Evolutionary conservation across 2,113 vertebrate genomes (phyloP).

Genomic region (Lagopus muta): DNA sequence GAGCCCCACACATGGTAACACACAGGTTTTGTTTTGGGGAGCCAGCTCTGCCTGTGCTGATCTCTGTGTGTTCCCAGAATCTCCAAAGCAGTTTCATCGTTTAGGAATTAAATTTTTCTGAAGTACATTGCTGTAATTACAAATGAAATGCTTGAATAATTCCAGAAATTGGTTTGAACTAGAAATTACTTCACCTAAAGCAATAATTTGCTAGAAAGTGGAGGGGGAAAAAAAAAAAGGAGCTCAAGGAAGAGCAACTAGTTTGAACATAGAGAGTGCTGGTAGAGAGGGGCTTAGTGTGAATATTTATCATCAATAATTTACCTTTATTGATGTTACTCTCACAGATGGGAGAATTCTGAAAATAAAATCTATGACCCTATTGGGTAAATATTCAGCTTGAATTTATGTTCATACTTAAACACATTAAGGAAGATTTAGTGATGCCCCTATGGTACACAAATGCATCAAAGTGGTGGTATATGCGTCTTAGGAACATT

Average conservation of each 20-base stretch:
- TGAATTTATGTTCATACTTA: neutral
- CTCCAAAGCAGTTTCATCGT: neutral
- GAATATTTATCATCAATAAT: neutral
- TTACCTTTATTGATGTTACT: neutral
- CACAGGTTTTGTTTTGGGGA: neutral
- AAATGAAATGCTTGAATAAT: slow-evolving; percentile 34
- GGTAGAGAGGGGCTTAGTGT: neutral
- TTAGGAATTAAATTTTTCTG: neutral
- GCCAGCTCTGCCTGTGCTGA: neutral
- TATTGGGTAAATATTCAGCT: neutral
- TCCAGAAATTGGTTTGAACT: neutral
- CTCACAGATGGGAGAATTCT: neutral
- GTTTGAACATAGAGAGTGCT: neutral
- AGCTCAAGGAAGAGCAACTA: neutral
- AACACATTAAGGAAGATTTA: neutral
- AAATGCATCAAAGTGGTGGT: neutral
- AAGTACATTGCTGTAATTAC: neutral
- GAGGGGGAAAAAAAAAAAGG: neutral
- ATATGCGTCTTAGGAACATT: too few relatives aligned
- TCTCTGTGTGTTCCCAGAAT: neutral
- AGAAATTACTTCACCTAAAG: neutral
- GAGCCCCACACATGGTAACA: neutral
- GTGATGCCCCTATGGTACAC: neutral
- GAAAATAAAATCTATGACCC: neutral
- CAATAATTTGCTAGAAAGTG: neutral